Base-by-base conservation (phyloP, 2,113 vertebrate genomes). In the Siniperca knerii region DNA sequence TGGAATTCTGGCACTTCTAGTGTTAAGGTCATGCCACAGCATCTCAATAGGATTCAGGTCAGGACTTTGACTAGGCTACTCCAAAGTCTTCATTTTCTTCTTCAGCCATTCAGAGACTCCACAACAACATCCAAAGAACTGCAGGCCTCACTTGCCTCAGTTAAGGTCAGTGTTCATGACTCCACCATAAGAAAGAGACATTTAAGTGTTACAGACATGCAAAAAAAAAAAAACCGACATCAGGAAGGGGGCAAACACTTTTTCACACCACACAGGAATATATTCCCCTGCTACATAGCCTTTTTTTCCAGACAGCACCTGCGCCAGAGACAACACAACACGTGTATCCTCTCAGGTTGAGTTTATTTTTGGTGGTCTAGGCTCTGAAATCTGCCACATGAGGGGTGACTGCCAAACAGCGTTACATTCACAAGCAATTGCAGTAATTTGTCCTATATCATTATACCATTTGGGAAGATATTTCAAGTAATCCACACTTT, bases 281-380 rank as follows among this genome's bases (percentile, higher is more conserved):
- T 61, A 72, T 87, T 68, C 25, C 35, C 29, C 48, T 72, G n/a
- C n/a, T 15, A 8, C 11, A 23, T 54, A 64, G 55, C 62, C 29
- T 44, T 57, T 68, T 66, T 23, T 35, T 35, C 7, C 37, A 29
- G 21, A 64, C 37, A 35, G 18, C 65, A 35, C 40, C 25, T 77
- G 61, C 1, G 0, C 15, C 61, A 67, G 15, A 60, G 68, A 81
- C 23, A 74, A n/a, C 37, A 69, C 29, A 48, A 73, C 62, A 79
- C 6, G 4, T 58, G 67, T 73, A 40, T 54, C 57, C 70, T 83
- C 44, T 35, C 72, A 57, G 79, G 81, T 83, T 81, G 72, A 76
- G 84, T 87, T 84, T 72, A 75, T 80, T 83, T 88, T 85, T 85
- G 67, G 48, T 70, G 73, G 55, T 61, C 52, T 25, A 29, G 15